phyloP scores from a whole-genome alignment of 2,113 vertebrate genomes.

The Agapornis roseicollis region DNA sequence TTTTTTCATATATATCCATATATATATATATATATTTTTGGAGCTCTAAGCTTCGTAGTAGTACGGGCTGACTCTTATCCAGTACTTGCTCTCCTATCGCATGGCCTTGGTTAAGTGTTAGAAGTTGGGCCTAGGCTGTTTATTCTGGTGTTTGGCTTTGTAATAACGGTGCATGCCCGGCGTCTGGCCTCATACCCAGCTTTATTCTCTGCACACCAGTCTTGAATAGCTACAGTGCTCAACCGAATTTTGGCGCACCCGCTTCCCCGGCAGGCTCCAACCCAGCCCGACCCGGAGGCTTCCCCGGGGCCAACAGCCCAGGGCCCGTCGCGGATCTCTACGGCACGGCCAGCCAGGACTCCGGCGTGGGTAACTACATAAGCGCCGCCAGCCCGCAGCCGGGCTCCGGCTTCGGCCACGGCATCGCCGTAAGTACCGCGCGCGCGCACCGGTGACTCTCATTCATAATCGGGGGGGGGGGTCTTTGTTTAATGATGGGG shows the following conservation, averaged over 20 bases:
- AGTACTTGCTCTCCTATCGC: slow-evolving; percentile 82
- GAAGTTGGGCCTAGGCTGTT: slow-evolving; percentile 83
- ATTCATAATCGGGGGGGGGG: no score
- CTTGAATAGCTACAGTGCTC: slow-evolving; percentile 88
- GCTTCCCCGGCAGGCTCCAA: slow-evolving; percentile 91
- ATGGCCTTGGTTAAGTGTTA: slow-evolving; percentile 87
- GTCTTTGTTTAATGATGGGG: rapidly evolving
- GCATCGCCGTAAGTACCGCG: slow-evolving; percentile 91
- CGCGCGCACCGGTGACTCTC: no score
- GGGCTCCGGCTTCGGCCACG: slow-evolving; percentile 94
- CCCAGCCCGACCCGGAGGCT: slow-evolving; percentile 92
- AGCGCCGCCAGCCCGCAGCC: slow-evolving; percentile 97
- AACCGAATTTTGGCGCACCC: slow-evolving; percentile 88
- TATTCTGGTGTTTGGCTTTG: slow-evolving; percentile 82
- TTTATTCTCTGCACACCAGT: slow-evolving; percentile 88
- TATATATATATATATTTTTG: slow-evolving; percentile 80
- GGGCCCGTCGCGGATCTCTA: slow-evolving; percentile 87
- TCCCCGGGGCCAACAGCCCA: slow-evolving; percentile 96
- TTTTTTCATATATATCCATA: slow-evolving; percentile 66
- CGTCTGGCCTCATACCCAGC: slow-evolving; percentile 85
- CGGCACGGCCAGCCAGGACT: slow-evolving; percentile 95
- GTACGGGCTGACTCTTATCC: slow-evolving; percentile 82
- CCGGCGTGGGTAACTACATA: slow-evolving; percentile 99
- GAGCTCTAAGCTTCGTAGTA: slow-evolving; percentile 83
- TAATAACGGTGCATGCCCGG: slow-evolving; percentile 81